phyloP scores from a whole-genome alignment of 1,140 invertebrate species.

The Helicoverpa zea region DNA sequence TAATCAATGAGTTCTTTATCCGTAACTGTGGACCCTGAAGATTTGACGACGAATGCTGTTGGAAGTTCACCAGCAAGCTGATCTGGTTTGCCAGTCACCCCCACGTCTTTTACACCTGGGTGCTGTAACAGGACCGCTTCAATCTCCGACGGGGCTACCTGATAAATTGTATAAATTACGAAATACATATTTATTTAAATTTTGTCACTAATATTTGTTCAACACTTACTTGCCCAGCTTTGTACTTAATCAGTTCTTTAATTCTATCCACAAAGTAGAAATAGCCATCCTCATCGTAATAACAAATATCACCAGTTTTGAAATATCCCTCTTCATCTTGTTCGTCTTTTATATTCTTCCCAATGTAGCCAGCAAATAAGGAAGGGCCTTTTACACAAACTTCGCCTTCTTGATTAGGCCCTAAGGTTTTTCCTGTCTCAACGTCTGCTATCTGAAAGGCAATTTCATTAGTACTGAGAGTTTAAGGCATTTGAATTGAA shows the following conservation, averaged over 20 bases:
- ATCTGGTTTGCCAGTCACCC: constrained; percentile 91
- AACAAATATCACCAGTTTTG: constrained; percentile 91
- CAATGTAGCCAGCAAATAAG: constrained; percentile 89
- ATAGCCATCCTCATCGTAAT: constrained; percentile 89
- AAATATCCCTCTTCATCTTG: constrained; percentile 88
- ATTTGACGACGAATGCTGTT: constrained; percentile 90
- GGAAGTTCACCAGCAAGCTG: constrained; percentile 90
- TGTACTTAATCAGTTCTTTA: constrained; percentile 92
- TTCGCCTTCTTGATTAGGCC: constrained; percentile 88
- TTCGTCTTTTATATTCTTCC: constrained; percentile 88
- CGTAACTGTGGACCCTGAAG: constrained; percentile 77
- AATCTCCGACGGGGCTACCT: constrained; percentile 90
- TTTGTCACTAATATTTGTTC: not conserved
- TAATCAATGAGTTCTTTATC: constrained; percentile 84
- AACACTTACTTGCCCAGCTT: constrained; percentile 74
- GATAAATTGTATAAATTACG: constrained; percentile 36
- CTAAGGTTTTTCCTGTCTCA: constrained; percentile 86
- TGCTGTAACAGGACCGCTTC: constrained; percentile 91
- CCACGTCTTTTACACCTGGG: constrained; percentile 90
- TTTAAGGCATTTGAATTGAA: constrained; percentile 5
- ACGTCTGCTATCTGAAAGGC: constrained; percentile 87
- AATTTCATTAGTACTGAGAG: constrained; percentile 10
- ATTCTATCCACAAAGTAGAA: constrained; percentile 91
- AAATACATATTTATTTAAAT: not conserved
- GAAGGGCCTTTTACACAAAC: constrained; percentile 88